These are phyloP conservation scores for Halichoerus grypus DNA, from an alignment of 2,113 vertebrate species.

Conservation along the genomic window DNA sequence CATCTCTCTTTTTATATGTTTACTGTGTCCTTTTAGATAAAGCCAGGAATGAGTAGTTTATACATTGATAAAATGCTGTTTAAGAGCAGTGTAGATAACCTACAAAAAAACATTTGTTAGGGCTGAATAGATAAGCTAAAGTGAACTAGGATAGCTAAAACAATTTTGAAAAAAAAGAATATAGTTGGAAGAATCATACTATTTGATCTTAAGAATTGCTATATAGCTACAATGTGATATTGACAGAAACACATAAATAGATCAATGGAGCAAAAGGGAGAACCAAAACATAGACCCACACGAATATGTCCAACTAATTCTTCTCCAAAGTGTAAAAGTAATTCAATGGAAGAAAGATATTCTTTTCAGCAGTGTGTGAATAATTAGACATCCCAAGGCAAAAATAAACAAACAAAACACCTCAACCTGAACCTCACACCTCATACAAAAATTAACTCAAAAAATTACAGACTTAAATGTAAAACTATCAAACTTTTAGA, in stretches of 20 bases:
- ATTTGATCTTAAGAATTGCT: background rate
- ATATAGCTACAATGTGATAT: background rate
- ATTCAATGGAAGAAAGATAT: background rate
- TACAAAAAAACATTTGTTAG: background rate
- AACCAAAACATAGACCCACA: background rate
- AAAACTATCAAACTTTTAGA: background rate
- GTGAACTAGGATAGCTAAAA: constrained; percentile 21
- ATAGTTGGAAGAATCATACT: background rate
- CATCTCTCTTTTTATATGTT: background rate
- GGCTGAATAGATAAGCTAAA: background rate
- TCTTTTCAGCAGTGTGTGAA: background rate
- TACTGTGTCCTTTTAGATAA: background rate
- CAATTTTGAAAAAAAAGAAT: background rate
- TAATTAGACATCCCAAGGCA: background rate
- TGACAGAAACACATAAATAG: background rate
- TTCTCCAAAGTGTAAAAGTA: background rate
- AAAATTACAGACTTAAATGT: background rate
- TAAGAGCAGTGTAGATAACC: background rate
- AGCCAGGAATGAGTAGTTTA: background rate
- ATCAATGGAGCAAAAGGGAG: background rate
- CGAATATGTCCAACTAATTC: background rate
- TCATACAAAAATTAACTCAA: constrained; percentile 44
- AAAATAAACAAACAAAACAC: background rate
- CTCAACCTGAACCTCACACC: background rate
- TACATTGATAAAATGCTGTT: background rate